Base-by-base conservation (phyloP, 2,888 invertebrate species). In the Disparrhopalites patrizii region DNA sequence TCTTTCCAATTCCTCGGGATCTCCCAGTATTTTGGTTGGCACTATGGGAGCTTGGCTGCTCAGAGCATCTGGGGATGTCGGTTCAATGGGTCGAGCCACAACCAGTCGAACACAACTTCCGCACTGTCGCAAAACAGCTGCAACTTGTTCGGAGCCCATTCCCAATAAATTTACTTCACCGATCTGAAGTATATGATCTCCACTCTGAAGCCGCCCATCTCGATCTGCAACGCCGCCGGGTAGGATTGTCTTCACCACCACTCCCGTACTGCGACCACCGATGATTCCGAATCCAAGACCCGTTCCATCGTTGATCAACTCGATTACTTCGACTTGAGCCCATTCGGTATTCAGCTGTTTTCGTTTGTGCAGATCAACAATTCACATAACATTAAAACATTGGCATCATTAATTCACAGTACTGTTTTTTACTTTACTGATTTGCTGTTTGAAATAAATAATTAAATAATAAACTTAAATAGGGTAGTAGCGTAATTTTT, bases 221-320 rank as follows among this genome's bases (percentile, higher is more conserved):
- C 94, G 80, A 81, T 98, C 97, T 8, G 99, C 97, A 2, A 97
- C 95, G 62, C 98, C 98, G 5, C 96, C 98, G 0, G 96, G 94
- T 67, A 98, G 82, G 75, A 99, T 97, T 18, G 98, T 98, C 81
- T 99, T 99, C 15, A 99, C 97, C 70, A 99, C 97, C n/a, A 99
- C 98, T 5, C 99, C 98, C 73, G 97, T 96, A 74, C 94, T 94
- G 76, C 96, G 87, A 56, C 92, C 93, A 27, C 98, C 98, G 77
- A 99, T 96, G 77, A 99, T 99, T 76, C 98, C 99, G 82, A 99
- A 99, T 40, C 99, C 99, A 75, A 99, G 86, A 31, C 97, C 97
- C 67, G 94, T 92, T 69, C 96, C 97, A 85, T 98, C 98, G 81
- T 98, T 98, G 52, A 95, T 89, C 71, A 99, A 83, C 79, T 98